Percentiles rank a stretch among this genome's conserved stretches.
Evolutionary conservation across 2,113 vertebrate species (phyloP).

Genomic region (Dermatemys mawii): DNA sequence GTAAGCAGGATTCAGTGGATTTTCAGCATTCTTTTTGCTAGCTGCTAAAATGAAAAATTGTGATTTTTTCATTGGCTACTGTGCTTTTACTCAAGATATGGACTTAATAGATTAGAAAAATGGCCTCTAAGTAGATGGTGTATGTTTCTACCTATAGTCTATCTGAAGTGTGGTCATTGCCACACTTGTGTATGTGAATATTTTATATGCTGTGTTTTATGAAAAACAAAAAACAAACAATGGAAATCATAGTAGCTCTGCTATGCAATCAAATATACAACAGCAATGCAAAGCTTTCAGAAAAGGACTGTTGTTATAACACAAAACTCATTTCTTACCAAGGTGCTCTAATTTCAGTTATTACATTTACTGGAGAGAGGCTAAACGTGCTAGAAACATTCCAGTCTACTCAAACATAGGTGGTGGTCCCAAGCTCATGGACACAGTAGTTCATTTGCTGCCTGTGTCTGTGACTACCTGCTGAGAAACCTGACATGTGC

Average conservation of each 20-base stretch:
- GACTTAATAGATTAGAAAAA: background rate
- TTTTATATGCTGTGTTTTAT: background rate
- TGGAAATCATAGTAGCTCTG: background rate
- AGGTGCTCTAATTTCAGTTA: background rate
- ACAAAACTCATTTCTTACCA: background rate
- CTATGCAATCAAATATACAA: background rate
- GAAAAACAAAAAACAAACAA: background rate
- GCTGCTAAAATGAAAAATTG: background rate
- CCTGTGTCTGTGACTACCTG: background rate
- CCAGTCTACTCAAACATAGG: background rate
- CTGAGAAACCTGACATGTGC: constrained; percentile 20
- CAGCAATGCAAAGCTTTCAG: background rate
- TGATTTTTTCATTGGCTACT: background rate
- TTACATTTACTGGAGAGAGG: background rate
- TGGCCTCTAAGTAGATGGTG: background rate
- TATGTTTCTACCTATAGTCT: background rate
- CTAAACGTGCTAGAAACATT: constrained; percentile 3
- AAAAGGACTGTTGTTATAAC: background rate
- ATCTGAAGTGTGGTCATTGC: background rate
- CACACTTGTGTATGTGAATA: background rate
- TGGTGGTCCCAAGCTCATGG: background rate
- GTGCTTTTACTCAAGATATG: background rate
- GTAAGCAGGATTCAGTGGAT: background rate
- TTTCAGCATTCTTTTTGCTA: background rate
- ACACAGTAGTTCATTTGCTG: background rate